Evolutionary conservation across 2,113 vertebrate species (phyloP), one percentile per base, ranked within the genome.

Genomic region (Cryptotis parvus): DNA sequence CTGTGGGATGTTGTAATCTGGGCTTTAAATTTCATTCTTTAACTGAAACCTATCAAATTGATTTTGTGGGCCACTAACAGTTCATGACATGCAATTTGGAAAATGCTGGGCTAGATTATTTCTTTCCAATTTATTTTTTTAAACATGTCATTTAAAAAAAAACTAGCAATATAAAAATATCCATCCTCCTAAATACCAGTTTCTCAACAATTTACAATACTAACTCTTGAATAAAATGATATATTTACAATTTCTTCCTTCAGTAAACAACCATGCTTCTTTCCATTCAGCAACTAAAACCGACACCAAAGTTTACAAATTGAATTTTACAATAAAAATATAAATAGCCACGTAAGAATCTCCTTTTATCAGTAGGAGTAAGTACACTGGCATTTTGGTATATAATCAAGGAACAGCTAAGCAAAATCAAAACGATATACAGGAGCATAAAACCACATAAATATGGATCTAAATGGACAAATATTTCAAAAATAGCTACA

Each of bases 381-480:
- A 80, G 80, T 33, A 43, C 10, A 27, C 79, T 35, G 84, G 76
- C 75, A 68, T 66, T 58, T 84, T 86, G 77, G 72, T 74, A 88
- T 90, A 72, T 33, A 20, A 90, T 27, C 33, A 33, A 6, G 49
- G 33, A 76, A 52, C 2, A 74, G 29, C 41, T 68, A 61, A 78
- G 55, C 16, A 69, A 69, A 90, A 45, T 69, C 58, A 90, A 43
- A 79, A 80, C 27, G 63, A 27, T 45, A 80, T 15, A 4, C 6
- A 45, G 58, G 31, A 69, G 63, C 26, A 82, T 73, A 26, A 69
- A n/a, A 31, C 29, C 58, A 68, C 15, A 41, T 4, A 35, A 66
- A 66, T 65, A 61, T 81, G 80, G 22, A 73, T 79, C 93, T 88
- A 43, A 66, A 90, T 83, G 86, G 81, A 73, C 89, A 94, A 58